Evolutionary conservation across 2,113 vertebrate genomes (phyloP).

Genomic region (Amphiprion percula): DNA sequence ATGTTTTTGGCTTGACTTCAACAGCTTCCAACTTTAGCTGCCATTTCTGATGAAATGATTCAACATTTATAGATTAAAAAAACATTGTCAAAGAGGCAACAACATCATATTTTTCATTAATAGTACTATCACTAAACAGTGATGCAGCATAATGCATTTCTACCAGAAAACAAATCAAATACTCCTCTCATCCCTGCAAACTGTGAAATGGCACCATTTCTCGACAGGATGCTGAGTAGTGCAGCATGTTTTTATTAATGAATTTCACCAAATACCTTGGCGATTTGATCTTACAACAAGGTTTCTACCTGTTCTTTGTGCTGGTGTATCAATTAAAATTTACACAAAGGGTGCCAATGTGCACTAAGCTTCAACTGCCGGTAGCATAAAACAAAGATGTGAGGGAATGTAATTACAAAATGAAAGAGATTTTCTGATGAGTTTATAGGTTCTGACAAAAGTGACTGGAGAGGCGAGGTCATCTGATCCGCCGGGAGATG

Average conservation of each 20-base stretch:
- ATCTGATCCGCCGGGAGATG: background rate
- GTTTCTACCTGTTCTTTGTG: background rate
- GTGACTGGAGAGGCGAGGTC: slow-evolving; percentile 2
- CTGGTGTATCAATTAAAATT: background rate
- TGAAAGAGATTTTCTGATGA: background rate
- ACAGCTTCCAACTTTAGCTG: background rate
- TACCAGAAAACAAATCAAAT: background rate
- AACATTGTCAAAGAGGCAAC: background rate
- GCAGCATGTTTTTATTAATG: background rate
- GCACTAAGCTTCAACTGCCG: background rate
- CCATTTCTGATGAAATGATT: background rate
- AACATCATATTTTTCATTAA: background rate
- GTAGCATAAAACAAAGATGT: background rate
- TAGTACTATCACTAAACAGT: background rate
- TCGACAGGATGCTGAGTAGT: background rate
- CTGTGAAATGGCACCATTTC: background rate
- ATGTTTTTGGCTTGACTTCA: background rate
- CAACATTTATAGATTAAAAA: background rate
- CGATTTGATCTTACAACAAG: background rate
- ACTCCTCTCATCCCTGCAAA: background rate
- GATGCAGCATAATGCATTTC: background rate
- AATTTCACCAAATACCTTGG: background rate
- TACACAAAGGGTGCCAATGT: background rate
- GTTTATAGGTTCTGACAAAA: background rate
- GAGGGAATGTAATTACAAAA: background rate